These are phyloP conservation scores for Clepsis dumicolana DNA, from an alignment of 2,888 invertebrate genomes.

Conservation along the genomic window DNA sequence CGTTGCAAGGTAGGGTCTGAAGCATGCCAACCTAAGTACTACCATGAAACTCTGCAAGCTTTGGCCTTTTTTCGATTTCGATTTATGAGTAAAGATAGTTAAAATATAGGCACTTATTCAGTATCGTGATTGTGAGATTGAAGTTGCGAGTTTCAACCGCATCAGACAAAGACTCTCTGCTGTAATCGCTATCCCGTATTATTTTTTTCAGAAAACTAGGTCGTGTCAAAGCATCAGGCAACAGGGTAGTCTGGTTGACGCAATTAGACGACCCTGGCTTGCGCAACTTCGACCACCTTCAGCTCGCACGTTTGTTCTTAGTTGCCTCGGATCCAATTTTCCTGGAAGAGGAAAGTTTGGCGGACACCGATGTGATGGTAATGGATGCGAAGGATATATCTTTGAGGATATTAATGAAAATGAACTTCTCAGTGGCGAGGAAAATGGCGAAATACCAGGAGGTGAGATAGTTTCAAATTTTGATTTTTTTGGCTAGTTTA, in stretches of 20 bases:
- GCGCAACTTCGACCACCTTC: conserved; percentile 27
- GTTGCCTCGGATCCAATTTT: conserved; percentile 16
- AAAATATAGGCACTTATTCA: too few relatives aligned
- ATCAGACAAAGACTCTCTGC: too few relatives aligned
- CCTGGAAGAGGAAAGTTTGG: conserved; percentile 7
- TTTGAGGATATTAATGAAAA: conserved; percentile 80
- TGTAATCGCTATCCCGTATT: too few relatives aligned
- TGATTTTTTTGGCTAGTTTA: background rate
- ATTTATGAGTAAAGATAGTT: too few relatives aligned
- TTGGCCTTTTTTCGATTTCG: too few relatives aligned
- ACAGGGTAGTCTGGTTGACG: conserved; percentile 74
- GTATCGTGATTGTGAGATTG: too few relatives aligned
- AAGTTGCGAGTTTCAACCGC: too few relatives aligned
- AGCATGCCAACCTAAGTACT: too few relatives aligned
- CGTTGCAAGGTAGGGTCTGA: too few relatives aligned
- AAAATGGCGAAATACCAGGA: conserved; percentile 86
- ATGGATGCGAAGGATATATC: conserved; percentile 60
- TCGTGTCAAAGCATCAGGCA: conserved; percentile 16
- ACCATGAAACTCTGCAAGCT: too few relatives aligned
- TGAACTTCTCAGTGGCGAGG: conserved; percentile 78
- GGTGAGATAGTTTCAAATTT: conserved; percentile 52
- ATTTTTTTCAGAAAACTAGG: conserved; percentile 25
- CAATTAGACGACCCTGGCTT: conserved; percentile 81
- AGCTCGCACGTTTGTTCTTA: conserved; percentile 23
- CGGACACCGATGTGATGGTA: conserved; percentile 22